phyloP scores from a whole-genome alignment of 1,140 invertebrate species.

The Leptopilina boulardi region DNA sequence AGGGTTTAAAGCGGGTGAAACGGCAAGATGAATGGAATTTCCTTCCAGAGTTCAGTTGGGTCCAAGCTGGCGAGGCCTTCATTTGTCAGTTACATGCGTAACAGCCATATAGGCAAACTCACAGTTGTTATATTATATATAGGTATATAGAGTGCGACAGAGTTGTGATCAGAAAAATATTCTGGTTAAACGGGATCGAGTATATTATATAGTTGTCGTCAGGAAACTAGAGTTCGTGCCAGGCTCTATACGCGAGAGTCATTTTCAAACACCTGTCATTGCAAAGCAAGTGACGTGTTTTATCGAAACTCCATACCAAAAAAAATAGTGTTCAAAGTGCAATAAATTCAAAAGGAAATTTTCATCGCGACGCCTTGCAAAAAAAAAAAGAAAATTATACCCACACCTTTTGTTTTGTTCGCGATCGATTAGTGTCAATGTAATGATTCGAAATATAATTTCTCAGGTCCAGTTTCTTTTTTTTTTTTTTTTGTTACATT shows the following conservation, averaged over 20 bases:
- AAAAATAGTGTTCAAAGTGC: background rate
- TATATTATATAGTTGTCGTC: too few relatives aligned
- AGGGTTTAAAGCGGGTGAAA: conserved; percentile 12
- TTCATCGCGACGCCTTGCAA: background rate
- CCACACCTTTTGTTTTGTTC: too few relatives aligned
- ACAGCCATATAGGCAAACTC: too few relatives aligned
- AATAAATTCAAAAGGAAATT: background rate
- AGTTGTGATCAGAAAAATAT: background rate
- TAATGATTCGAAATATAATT: too few relatives aligned
- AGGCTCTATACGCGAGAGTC: background rate
- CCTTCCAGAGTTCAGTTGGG: background rate
- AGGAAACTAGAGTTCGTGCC: background rate
- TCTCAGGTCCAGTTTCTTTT: too few relatives aligned
- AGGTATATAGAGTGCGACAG: background rate
- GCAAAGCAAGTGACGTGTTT: background rate
- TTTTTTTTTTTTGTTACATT: too few relatives aligned
- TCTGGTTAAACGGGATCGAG: conserved; percentile 9
- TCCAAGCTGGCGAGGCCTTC: conserved; percentile 6
- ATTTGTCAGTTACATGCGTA: conserved; percentile 9
- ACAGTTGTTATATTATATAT: too few relatives aligned
- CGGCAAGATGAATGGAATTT: conserved; percentile 24
- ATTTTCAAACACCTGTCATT: conserved; percentile 17
- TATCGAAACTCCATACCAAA: background rate
- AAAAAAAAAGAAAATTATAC: too few relatives aligned
- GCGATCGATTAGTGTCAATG: too few relatives aligned